Percentiles rank a stretch among this genome's conserved stretches.
phyloP scores from a whole-genome alignment of 2,888 invertebrate species.

The Exocentrus adspersus region DNA sequence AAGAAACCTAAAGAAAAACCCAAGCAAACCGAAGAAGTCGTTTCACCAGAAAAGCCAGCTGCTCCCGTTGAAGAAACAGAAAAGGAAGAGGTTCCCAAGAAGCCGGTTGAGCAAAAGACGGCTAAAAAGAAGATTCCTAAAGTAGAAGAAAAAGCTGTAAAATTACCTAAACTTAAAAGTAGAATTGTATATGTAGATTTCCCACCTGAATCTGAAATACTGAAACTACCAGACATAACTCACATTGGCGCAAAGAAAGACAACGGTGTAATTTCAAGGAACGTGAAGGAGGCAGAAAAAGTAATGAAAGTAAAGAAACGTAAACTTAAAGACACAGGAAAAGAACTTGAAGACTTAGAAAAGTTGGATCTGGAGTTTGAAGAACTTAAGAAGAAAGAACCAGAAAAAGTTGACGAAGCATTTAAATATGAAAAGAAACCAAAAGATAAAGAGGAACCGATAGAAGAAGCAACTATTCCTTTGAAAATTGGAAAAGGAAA shows the following conservation, averaged over 20 bases:
- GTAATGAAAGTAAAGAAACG: conserved; percentile 56
- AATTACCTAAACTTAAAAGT: conserved; percentile 76
- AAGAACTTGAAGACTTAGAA: conserved; percentile 61
- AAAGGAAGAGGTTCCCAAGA: conserved; percentile 61
- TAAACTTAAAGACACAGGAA: conserved; percentile 59
- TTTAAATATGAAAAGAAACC: conserved; percentile 55
- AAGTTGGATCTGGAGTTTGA: conserved; percentile 64
- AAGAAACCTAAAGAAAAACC: conserved; percentile 55
- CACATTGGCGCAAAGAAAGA: conserved; percentile 56
- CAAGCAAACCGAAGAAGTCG: conserved; percentile 42
- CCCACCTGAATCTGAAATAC: conserved; percentile 57
- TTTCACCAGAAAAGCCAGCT: neutral
- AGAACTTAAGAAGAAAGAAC: conserved; percentile 57
- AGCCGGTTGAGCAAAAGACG: conserved; percentile 73
- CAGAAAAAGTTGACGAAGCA: conserved; percentile 62
- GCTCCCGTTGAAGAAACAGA: conserved; percentile 37
- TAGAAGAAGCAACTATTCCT: conserved; percentile 59
- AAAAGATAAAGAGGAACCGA: conserved; percentile 48
- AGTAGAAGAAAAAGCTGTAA: conserved; percentile 48
- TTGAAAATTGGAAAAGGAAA: conserved; percentile 69
- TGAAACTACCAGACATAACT: conserved; percentile 55
- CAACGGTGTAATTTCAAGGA: conserved; percentile 64
- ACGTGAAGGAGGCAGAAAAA: conserved; percentile 64
- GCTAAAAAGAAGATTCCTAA: conserved; percentile 59
- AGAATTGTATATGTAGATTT: conserved; percentile 69